These are phyloP conservation scores for Rhynchomys soricoides DNA, from an alignment of 2,113 vertebrate species.

Conservation along the genomic window DNA sequence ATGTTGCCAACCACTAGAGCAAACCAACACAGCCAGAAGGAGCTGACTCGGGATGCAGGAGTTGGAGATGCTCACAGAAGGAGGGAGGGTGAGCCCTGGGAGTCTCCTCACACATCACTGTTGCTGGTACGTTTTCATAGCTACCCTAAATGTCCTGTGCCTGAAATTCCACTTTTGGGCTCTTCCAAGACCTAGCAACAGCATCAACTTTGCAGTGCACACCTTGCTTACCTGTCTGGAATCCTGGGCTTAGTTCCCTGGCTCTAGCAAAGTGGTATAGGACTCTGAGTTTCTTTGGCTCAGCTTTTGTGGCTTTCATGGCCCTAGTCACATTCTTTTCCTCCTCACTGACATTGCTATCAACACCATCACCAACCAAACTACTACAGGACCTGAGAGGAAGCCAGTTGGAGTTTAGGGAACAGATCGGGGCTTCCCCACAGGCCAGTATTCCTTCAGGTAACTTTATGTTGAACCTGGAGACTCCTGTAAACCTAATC, in stretches of 20 bases:
- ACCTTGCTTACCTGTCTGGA: background rate
- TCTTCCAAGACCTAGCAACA: background rate
- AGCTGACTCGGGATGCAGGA: background rate
- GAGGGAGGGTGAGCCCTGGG: background rate
- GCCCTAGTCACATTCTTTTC: background rate
- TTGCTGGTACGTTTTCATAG: background rate
- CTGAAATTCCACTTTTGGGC: background rate
- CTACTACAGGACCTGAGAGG: background rate
- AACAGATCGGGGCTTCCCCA: background rate
- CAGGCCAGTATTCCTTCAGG: background rate
- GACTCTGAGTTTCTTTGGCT: background rate
- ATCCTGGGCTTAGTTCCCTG: background rate
- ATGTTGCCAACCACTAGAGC: background rate
- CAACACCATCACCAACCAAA: background rate
- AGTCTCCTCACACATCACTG: background rate
- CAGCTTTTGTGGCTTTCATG: background rate
- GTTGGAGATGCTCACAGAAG: background rate
- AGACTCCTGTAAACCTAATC: background rate
- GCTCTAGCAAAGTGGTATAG: background rate
- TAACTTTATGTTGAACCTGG: background rate
- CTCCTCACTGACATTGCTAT: background rate
- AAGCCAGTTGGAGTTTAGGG: background rate
- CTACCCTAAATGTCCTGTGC: background rate
- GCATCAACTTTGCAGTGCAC: background rate
- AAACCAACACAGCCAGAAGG: too few species aligned